These are phyloP conservation scores for Caradrina clavipalpis DNA, from an alignment of 2,888 invertebrate genomes.

Conservation along the genomic window DNA sequence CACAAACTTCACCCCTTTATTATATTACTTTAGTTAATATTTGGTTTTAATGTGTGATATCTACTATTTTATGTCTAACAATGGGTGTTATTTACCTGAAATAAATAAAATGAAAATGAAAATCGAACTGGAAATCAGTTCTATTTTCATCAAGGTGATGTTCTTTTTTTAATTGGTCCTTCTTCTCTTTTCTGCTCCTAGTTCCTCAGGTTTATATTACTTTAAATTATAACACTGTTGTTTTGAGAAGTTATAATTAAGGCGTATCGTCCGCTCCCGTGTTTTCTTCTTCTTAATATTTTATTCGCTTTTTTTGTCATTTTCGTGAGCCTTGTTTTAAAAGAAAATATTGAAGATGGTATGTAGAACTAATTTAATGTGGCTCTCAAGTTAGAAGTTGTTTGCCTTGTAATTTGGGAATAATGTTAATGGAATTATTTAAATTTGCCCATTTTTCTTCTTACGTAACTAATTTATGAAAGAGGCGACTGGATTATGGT, in stretches of 20 bases:
- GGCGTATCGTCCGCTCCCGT: constrained; percentile 5
- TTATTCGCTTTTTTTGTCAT: not conserved
- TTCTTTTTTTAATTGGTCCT: too few species aligned
- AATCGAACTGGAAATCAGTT: too few species aligned
- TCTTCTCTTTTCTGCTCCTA: not conserved
- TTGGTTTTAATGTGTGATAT: too few species aligned
- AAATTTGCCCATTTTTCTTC: too few species aligned
- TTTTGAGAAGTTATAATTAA: constrained; percentile 47
- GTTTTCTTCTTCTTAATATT: not conserved
- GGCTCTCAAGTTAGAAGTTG: not conserved
- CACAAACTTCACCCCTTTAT: too few species aligned
- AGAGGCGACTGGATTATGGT: too few species aligned
- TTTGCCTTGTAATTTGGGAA: not conserved
- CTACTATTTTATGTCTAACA: too few species aligned
- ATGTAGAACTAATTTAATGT: constrained; percentile 11
- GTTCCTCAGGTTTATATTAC: constrained; percentile 9
- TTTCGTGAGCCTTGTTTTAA: constrained; percentile 4
- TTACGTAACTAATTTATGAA: too few species aligned
- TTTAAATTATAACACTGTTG: constrained; percentile 37
- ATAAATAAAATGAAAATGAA: too few species aligned
- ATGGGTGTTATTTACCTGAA: too few species aligned
- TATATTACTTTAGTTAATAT: too few species aligned
- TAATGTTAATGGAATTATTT: not conserved
- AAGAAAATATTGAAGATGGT: constrained; percentile 14
- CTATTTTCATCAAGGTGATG: too few species aligned